Evolutionary conservation across 2,797 vertebrate species (phyloP).

Genomic region (Capromys pilorides): DNA sequence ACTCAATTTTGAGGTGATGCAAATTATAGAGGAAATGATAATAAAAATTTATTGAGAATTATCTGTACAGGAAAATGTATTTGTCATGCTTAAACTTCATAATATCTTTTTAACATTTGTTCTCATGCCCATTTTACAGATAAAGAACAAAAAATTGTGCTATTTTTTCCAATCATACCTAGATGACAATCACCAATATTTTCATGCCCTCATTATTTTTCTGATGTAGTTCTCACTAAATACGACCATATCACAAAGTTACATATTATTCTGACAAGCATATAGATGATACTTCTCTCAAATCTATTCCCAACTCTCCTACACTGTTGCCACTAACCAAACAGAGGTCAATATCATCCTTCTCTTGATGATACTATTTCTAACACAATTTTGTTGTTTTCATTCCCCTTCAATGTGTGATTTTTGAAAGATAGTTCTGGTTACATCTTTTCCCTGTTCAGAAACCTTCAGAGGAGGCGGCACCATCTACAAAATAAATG

Average conservation of each 20-base stretch:
- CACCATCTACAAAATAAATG: background rate
- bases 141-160: background rate
- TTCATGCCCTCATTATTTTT: background rate
- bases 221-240: background rate
- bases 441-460: background rate
- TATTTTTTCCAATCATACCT: background rate
- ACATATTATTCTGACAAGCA: background rate
- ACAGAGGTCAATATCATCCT: background rate
- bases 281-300: background rate
- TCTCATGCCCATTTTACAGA: background rate
- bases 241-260: background rate
- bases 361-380: background rate
- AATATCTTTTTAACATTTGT: background rate
- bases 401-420: background rate
- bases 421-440: constrained; percentile 19
- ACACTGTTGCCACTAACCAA: background rate
- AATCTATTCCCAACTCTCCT: background rate
- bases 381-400: background rate
- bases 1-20: background rate
- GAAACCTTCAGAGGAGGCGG: background rate
- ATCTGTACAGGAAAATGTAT: background rate
- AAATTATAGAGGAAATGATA: background rate
- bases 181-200: background rate
- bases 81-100: background rate
- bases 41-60: background rate